These are phyloP conservation scores for Leistus spinibarbis DNA, from an alignment of 2,888 invertebrate species.

Conservation along the genomic window DNA sequence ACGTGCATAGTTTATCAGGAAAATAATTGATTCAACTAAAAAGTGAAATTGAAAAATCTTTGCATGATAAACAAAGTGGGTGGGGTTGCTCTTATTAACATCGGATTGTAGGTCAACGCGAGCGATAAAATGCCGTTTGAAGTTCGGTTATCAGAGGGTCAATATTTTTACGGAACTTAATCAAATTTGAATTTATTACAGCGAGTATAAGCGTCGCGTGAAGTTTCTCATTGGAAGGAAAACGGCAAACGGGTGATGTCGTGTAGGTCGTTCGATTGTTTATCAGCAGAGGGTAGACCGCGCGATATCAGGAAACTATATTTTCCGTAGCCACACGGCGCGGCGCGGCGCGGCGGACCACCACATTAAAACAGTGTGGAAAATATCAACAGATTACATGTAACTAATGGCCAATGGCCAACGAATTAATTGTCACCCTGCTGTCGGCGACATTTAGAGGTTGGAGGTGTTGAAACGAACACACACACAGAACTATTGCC, in stretches of 20 bases:
- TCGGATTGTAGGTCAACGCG: background rate
- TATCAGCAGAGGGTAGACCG: background rate
- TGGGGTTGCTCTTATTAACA: background rate
- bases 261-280: background rate
- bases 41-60: background rate
- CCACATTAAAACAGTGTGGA: background rate
- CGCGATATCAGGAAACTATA: background rate
- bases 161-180: background rate
- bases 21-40: background rate
- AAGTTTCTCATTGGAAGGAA: background rate
- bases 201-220: background rate
- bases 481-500: background rate
- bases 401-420: background rate
- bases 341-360: background rate
- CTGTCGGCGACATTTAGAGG: background rate
- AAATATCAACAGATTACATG: background rate
- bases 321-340: background rate
- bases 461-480: background rate
- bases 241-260: background rate
- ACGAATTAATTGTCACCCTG: background rate
- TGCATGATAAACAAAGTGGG: background rate
- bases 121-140: conserved; percentile 3
- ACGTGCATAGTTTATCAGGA: background rate
- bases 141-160: background rate
- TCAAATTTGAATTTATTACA: background rate